A percentile compares a stretch with the other conserved stretches of the same genome.
These are phyloP conservation scores for Pseudomyrmex cubaensis DNA, from an alignment of 1,140 invertebrate genomes.

Conservation along the genomic window DNA sequence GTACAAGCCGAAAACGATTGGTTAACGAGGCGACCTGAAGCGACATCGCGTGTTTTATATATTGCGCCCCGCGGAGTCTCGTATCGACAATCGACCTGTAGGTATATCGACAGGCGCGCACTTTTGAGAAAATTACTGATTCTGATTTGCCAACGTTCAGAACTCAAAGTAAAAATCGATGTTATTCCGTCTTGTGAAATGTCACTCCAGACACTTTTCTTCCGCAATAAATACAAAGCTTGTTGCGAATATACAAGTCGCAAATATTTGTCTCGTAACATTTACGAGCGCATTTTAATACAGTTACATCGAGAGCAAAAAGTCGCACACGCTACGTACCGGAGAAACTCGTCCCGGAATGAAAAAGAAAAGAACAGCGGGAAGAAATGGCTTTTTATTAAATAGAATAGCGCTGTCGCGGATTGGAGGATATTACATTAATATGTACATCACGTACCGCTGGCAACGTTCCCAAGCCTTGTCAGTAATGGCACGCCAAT, in stretches of 20 bases:
- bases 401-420: not conserved
- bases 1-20: not conserved
- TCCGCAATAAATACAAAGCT: not conserved
- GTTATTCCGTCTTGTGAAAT: not conserved
- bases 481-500: conserved; percentile 13
- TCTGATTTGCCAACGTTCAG: conserved; percentile 1
- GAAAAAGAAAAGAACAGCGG: not conserved
- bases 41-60: conserved; percentile 28
- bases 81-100: conserved; percentile 12
- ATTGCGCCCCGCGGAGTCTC: not conserved
- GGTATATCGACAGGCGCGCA: not conserved
- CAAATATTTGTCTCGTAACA: not conserved
- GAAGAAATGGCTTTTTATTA: conserved; percentile 4
- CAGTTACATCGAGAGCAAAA: too few relatives aligned
- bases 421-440: not conserved
- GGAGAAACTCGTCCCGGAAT: not conserved
- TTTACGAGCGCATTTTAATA: not conserved
- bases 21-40: not conserved
- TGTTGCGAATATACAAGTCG: not conserved
- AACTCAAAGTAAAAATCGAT: conserved; percentile 9
- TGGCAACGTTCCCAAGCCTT: conserved; percentile 25
- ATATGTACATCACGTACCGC: not conserved
- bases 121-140: conserved; percentile 13
- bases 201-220: not conserved
- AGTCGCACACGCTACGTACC: not conserved